Evolutionary conservation across 2,113 vertebrate species (phyloP).

Genomic region (Pseudorectes ferrugineus): DNA sequence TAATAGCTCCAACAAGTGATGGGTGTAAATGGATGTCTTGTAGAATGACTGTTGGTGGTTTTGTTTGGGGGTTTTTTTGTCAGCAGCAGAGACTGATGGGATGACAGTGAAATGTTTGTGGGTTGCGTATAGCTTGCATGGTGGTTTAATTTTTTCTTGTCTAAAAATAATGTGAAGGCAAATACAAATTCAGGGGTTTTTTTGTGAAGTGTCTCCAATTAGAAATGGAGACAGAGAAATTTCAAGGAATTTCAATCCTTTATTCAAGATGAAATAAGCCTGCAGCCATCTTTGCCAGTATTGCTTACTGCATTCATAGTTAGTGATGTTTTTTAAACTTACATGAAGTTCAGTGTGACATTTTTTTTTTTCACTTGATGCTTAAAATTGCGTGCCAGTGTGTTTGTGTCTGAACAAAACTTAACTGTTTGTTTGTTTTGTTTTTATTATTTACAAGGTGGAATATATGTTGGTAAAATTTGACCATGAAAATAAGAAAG

Average conservation of each 20-base stretch:
- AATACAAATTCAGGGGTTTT: background rate
- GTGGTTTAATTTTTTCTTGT: background rate
- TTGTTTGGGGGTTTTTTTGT: background rate
- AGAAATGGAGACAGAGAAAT: background rate
- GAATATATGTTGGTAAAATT: constrained; percentile 96
- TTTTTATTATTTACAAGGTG: constrained; percentile 75
- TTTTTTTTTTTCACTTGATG: background rate
- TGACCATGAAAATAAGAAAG: constrained; percentile 88
- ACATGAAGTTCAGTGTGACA: background rate
- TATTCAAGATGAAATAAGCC: background rate
- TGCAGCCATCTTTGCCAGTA: background rate
- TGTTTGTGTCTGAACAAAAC: background rate
- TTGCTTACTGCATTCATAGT: background rate
- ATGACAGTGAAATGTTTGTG: background rate
- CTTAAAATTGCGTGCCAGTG: background rate
- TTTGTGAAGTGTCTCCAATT: background rate
- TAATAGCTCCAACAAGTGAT: background rate
- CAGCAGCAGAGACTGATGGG: background rate
- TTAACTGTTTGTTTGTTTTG: background rate
- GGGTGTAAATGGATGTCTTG: background rate
- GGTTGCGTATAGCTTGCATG: background rate
- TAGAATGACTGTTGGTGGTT: background rate
- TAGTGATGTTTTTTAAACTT: background rate
- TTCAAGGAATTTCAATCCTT: background rate
- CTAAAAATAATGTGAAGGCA: background rate